A percentile compares a stretch with the other conserved stretches of the same genome.
phyloP scores from a whole-genome alignment of 2,113 vertebrate species.

The Formicarius rufipectus region DNA sequence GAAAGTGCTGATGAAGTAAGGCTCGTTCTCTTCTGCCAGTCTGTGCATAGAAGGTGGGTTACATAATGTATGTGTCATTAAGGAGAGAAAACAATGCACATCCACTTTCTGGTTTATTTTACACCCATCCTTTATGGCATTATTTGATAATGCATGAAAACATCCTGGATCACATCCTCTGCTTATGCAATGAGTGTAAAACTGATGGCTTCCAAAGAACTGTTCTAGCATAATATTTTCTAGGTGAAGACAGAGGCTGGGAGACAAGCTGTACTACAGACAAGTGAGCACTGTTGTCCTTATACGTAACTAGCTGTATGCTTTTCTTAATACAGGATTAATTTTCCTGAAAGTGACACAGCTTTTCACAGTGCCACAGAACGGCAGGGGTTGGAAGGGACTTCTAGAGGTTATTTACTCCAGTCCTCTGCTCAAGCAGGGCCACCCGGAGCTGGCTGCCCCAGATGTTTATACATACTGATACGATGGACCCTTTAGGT shows the following conservation, averaged over 20 bases:
- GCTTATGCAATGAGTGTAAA: background rate
- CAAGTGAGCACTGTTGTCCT: background rate
- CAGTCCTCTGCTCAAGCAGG: background rate
- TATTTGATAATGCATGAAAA: background rate
- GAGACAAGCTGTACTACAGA: background rate
- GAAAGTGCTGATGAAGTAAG: background rate
- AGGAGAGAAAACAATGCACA: background rate
- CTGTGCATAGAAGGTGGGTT: background rate
- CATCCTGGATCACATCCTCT: background rate
- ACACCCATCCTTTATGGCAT: background rate
- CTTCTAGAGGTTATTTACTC: background rate
- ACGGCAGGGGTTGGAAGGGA: background rate
- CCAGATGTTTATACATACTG: background rate
- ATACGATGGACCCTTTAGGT: background rate
- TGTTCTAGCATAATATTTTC: background rate
- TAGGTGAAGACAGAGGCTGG: background rate
- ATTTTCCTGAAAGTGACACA: background rate
- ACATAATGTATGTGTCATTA: background rate
- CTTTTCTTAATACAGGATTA: background rate
- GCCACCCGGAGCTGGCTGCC: background rate
- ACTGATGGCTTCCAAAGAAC: background rate
- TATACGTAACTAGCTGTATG: background rate
- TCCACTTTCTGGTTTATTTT: background rate
- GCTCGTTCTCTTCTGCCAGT: background rate
- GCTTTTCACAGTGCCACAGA: background rate